These are phyloP conservation scores for Drosophila aldrichi DNA, from an alignment of 2,888 invertebrate species.

Conservation along the genomic window DNA sequence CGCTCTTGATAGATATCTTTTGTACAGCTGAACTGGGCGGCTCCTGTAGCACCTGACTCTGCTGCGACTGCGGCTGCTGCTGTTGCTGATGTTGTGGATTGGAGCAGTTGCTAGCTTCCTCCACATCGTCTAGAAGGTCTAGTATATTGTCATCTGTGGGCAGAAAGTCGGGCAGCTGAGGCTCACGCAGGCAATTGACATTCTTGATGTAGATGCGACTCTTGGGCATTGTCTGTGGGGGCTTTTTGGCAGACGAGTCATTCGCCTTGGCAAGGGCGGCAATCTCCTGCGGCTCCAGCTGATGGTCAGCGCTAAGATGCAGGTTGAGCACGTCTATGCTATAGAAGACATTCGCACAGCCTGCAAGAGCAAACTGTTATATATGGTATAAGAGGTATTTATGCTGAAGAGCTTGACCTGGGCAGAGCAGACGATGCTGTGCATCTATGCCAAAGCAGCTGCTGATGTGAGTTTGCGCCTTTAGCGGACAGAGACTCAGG, in stretches of 20 bases:
- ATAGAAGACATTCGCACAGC: constrained; percentile 89
- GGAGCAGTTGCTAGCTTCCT: constrained; percentile 7
- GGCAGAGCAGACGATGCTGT: constrained; percentile 87
- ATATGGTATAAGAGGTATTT: neutral
- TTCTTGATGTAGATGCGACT: constrained; percentile 84
- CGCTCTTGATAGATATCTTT: constrained; percentile 85
- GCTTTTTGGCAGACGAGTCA: constrained; percentile 20
- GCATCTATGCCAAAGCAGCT: constrained; percentile 69
- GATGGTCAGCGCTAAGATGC: constrained; percentile 89
- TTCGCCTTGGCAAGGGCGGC: constrained; percentile 32
- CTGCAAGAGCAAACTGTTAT: constrained; percentile 39
- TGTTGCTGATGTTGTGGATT: constrained; percentile 4
- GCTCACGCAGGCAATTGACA: constrained; percentile 83
- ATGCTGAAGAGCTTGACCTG: constrained; percentile 83
- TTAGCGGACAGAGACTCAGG: constrained; percentile 72
- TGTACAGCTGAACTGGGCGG: constrained; percentile 59
- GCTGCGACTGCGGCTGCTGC: neutral
- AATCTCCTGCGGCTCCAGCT: constrained; percentile 86
- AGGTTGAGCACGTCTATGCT: constrained; percentile 88
- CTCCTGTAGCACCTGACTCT: neutral
- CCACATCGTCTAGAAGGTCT: constrained; percentile 50
- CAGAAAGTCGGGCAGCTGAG: constrained; percentile 55
- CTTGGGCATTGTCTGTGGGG: constrained; percentile 46
- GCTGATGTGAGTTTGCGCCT: constrained; percentile 53
- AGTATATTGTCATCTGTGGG: constrained; percentile 52